phyloP scores from a whole-genome alignment of 2,113 vertebrate genomes.

The Neotragus moschatus region DNA sequence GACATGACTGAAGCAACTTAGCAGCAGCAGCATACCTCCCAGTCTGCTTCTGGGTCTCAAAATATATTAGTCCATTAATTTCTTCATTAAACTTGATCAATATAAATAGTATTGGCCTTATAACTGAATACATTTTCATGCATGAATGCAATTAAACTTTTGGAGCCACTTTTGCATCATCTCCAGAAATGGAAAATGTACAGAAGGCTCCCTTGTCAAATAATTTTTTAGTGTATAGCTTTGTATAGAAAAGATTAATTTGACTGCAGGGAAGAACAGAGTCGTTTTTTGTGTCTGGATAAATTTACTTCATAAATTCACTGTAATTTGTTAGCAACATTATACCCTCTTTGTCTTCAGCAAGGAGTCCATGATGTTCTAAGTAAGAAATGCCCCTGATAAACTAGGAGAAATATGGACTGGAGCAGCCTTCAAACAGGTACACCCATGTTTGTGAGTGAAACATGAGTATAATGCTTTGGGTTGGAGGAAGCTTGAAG shows the following conservation, averaged over 20 bases:
- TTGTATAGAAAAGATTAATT: neutral
- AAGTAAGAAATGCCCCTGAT: neutral
- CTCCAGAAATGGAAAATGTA: neutral
- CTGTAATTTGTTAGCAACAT: neutral
- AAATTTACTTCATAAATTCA: neutral
- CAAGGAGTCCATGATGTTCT: neutral
- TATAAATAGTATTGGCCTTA: neutral
- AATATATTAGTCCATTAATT: neutral
- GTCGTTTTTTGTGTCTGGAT: neutral
- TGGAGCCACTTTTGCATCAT: neutral
- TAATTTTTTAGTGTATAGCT: neutral
- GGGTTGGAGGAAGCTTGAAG: neutral
- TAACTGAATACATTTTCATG: neutral
- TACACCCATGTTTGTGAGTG: neutral
- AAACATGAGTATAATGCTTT: neutral
- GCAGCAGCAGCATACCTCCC: too few relatives aligned
- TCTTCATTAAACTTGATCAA: neutral
- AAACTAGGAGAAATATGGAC: neutral
- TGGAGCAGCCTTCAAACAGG: neutral
- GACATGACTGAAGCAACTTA: too few relatives aligned
- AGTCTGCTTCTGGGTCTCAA: neutral
- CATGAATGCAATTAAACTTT: neutral
- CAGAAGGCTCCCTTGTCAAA: neutral
- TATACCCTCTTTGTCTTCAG: neutral
- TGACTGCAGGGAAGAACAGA: neutral